Evolutionary conservation across 2,797 vertebrate species (phyloP), one percentile per base, ranked within the genome.

Genomic region (Dicrostonyx torquatus): DNA sequence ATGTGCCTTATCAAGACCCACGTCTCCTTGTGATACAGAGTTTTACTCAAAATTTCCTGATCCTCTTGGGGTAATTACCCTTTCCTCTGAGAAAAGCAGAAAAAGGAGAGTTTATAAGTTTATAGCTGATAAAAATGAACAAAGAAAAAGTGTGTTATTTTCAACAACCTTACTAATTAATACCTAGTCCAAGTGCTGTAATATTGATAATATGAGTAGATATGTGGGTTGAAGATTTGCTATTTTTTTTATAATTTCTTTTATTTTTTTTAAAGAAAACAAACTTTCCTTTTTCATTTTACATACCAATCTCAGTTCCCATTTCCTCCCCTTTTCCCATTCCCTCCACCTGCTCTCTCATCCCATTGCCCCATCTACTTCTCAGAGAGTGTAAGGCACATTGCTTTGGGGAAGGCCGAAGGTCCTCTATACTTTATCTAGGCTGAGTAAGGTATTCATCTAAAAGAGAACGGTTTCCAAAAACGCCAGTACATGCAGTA

Each of bases 151-250:
- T 94, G 60, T 85, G 68, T 95, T 94, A 34, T 92, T 94, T 80
- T 84, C 58, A 94, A 64, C 45, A 89, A 73, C 91, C 70, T 93
- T 85, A 24, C 8, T 93, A 85, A 95, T 97, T 96, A 83, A 92
- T 64, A 31, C 55, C 31, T 40, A 87, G 62, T 60, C 43, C 55
- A 62, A 92, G 60, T 94, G 75, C 82, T 89, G 77, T 93, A 91
- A 73, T 91, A 95, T 66, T 84, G 80, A 80, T 93, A 78, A 70
- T 37, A 68, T 55, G n/a, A 91, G 64, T 68, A 84, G 93, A 86
- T 85, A 91, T 62, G 85, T 78, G 93, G 89, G 58, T 91, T 96
- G 88, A 70, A 94, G 91, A 85, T 94, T 94, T 80, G 73, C 22
- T 96, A 53, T 91, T 75, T 14, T 14, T 12, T 45, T 75, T 26